These are phyloP conservation scores for Chondrilla cf. caribensis DNA, from an alignment of 37 sponge, comb jelly and placozoan genomes.

Conservation along the genomic window DNA sequence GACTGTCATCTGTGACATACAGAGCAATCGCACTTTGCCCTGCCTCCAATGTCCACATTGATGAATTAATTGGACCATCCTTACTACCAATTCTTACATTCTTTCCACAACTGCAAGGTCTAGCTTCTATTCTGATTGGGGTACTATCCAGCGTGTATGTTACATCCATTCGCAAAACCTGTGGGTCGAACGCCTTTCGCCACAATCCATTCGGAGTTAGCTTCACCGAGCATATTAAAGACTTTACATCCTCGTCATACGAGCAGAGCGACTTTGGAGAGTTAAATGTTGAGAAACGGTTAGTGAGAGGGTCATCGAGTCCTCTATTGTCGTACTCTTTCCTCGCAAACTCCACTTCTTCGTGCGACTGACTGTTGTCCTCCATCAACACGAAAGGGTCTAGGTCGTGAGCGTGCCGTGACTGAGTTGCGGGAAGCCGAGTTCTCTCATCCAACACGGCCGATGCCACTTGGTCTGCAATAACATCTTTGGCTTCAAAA, in stretches of 20 bases:
- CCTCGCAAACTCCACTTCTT: too few species aligned
- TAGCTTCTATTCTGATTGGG: neutral
- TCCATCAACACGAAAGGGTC: too few species aligned
- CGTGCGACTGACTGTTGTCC: too few species aligned
- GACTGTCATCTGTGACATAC: neutral
- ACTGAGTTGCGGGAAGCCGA: too few species aligned
- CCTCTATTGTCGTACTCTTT: too few species aligned
- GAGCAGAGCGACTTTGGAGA: neutral
- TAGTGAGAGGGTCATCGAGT: too few species aligned
- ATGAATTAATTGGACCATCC: neutral
- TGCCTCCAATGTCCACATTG: slow-evolving; percentile 17
- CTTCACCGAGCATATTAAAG: neutral
- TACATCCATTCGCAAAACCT: neutral
- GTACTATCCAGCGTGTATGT: neutral
- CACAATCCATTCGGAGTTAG: slow-evolving; percentile 2
- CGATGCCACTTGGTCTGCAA: too few species aligned
- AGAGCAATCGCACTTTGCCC: neutral
- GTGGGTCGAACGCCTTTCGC: neutral
- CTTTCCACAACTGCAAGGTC: slow-evolving; percentile 6
- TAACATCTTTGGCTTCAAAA: too few species aligned
- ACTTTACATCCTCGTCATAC: neutral
- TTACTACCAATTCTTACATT: slow-evolving; percentile 6
- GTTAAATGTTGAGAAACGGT: too few species aligned
- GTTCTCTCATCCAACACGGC: too few species aligned
- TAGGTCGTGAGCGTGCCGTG: too few species aligned